Percentiles rank a stretch among this genome's conserved stretches.
phyloP scores from a whole-genome alignment of 2,113 vertebrate species.

The Puntigrus tetrazona region DNA sequence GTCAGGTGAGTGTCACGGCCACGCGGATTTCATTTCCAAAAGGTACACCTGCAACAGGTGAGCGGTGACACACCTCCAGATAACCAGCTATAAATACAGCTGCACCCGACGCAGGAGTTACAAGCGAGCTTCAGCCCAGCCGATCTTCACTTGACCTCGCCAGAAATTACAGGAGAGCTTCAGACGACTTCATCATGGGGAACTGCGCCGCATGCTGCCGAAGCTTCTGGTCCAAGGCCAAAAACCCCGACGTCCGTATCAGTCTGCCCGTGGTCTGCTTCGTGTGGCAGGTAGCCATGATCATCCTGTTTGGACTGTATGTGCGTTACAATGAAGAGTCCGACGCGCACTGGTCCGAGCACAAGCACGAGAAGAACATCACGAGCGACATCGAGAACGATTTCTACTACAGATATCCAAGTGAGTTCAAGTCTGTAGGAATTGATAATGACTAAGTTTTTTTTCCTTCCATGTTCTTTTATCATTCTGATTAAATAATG shows the following conservation, averaged over 20 bases:
- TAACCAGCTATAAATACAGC: slow-evolving; percentile 37
- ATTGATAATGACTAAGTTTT: too few relatives aligned
- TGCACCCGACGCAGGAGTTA: neutral
- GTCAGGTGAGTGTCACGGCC: slow-evolving; percentile 23
- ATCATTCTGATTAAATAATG: too few relatives aligned
- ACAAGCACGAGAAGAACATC: slow-evolving; percentile 68
- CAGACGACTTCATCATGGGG: slow-evolving; percentile 63
- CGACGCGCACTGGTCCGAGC: slow-evolving; percentile 74
- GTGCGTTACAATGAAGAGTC: slow-evolving; percentile 82
- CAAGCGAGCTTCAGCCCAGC: neutral
- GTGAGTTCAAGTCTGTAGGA: slow-evolving; percentile 77
- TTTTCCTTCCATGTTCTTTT: too few relatives aligned
- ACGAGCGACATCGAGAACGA: slow-evolving; percentile 87
- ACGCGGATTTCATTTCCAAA: slow-evolving; percentile 26
- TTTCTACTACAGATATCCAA: slow-evolving; percentile 97
- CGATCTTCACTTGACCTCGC: neutral
- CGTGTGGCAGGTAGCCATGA: slow-evolving; percentile 84
- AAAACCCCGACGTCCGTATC: slow-evolving; percentile 84
- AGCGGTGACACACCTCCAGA: slow-evolving; percentile 47
- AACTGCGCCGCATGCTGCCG: slow-evolving; percentile 49
- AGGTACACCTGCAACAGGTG: slow-evolving; percentile 21
- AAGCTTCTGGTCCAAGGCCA: slow-evolving; percentile 59
- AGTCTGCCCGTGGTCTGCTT: slow-evolving; percentile 85
- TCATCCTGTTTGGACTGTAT: slow-evolving; percentile 90
- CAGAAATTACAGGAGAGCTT: slow-evolving; percentile 34